phyloP scores from a whole-genome alignment of 1,140 invertebrate species.

The Samia ricini region DNA sequence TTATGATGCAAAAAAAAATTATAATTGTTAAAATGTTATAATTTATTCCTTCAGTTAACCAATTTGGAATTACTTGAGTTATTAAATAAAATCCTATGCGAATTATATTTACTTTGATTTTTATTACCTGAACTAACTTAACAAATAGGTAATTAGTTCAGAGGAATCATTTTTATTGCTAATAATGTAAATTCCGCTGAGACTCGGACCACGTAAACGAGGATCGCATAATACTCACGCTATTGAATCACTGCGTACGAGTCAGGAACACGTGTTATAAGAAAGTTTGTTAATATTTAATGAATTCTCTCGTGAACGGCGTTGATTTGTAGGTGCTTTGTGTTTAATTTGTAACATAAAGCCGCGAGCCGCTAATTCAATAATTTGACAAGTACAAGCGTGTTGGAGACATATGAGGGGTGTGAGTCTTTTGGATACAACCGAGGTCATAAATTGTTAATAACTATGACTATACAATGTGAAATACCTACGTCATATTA shows the following conservation, averaged over 20 bases:
- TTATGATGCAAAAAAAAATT: too few species aligned
- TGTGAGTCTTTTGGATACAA: conserved; percentile 2
- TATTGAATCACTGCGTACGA: conserved; percentile 49
- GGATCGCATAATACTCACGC: conserved; percentile 1
- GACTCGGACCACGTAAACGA: conserved; percentile 5
- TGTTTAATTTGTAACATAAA: conserved; percentile 60
- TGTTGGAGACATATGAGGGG: conserved; percentile 26
- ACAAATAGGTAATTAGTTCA: too few species aligned
- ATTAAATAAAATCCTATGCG: too few species aligned
- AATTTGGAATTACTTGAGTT: too few species aligned
- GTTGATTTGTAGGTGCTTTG: conserved; percentile 67
- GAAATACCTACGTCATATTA: not conserved
- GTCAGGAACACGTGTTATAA: conserved; percentile 69
- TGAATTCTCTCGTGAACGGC: conserved; percentile 48
- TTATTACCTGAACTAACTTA: too few species aligned
- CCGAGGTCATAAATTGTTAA: conserved; percentile 1
- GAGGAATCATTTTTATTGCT: too few species aligned
- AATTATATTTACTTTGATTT: too few species aligned
- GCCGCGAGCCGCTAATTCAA: conserved; percentile 60
- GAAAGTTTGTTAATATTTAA: conserved; percentile 75
- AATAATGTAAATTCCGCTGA: not conserved
- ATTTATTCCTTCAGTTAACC: too few species aligned
- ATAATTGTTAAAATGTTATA: too few species aligned
- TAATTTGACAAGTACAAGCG: conserved; percentile 50
- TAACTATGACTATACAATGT: not conserved